Evolutionary conservation across 2,113 vertebrate species (phyloP).

Genomic region (Chionis minor): DNA sequence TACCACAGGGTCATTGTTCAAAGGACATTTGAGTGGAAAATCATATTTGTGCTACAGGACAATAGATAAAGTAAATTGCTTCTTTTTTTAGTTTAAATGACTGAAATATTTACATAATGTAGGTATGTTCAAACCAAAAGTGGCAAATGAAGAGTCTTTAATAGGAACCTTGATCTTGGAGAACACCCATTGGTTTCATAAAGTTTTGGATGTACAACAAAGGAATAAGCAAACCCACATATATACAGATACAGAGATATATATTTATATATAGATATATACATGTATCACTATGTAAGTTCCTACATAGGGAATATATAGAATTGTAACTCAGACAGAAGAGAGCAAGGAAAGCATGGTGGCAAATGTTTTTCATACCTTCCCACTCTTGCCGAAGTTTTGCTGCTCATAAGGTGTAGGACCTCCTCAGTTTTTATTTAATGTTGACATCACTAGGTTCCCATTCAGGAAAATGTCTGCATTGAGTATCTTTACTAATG

Average conservation of each 20-base stretch:
- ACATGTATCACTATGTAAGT: neutral
- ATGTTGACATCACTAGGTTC: neutral
- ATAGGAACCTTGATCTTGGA: neutral
- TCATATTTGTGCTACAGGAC: neutral
- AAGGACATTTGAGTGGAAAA: neutral
- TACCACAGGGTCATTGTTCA: neutral
- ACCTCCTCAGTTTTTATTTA: neutral
- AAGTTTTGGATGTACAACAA: neutral
- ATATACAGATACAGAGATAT: neutral
- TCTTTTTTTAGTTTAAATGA: neutral
- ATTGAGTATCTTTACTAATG: neutral
- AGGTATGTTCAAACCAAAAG: neutral
- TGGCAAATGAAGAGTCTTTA: neutral
- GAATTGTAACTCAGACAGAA: neutral
- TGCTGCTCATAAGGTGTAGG: neutral
- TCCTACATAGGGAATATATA: neutral
- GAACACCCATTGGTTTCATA: neutral
- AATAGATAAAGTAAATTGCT: neutral
- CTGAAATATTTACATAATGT: neutral
- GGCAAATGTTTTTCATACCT: neutral
- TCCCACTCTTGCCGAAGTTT: neutral
- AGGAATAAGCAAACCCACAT: neutral
- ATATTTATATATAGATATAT: neutral
- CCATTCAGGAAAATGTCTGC: neutral
- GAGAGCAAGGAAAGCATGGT: neutral